Percentiles rank a stretch among this genome's conserved stretches.
These are phyloP conservation scores for Gastrophryne carolinensis DNA, from an alignment of 2,797 vertebrate species.

Conservation along the genomic window DNA sequence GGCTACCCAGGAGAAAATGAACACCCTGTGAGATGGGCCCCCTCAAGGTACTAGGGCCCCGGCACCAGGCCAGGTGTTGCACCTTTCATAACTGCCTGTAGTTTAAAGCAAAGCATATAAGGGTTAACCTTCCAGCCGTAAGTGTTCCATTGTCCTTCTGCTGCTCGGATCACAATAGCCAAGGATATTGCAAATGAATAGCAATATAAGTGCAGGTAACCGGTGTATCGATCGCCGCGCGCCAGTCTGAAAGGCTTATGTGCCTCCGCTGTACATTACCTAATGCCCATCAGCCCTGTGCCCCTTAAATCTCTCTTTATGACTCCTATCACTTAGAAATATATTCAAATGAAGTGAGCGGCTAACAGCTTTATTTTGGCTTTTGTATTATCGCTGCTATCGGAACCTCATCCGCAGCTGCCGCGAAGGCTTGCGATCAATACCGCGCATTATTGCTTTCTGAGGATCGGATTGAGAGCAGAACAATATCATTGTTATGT, in stretches of 20 bases:
- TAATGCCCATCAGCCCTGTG: background rate
- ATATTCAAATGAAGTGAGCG: slow-evolving; percentile 13
- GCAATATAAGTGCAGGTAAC: slow-evolving; percentile 10
- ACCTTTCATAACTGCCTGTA: too few relatives aligned
- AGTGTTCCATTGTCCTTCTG: background rate
- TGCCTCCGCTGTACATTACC: background rate
- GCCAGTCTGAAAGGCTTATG: background rate
- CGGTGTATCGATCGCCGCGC: slow-evolving; percentile 12
- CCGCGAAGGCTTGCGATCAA: background rate
- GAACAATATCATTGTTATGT: background rate
- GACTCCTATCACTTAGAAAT: slow-evolving; percentile 1
- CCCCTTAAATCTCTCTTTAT: slow-evolving; percentile 14
- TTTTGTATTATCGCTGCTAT: background rate
- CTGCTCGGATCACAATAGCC: background rate
- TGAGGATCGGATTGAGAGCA: background rate
- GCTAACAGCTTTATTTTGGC: background rate
- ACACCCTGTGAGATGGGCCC: too few relatives aligned
- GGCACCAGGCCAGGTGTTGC: too few relatives aligned
- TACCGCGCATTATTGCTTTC: background rate
- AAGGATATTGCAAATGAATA: background rate
- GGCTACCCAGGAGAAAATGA: too few relatives aligned
- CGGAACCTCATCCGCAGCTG: background rate
- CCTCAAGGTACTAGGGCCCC: too few relatives aligned
- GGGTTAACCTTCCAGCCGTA: background rate
- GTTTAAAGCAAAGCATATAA: too few relatives aligned